phyloP scores from a whole-genome alignment of 2,113 vertebrate genomes.

The Numida meleagris region DNA sequence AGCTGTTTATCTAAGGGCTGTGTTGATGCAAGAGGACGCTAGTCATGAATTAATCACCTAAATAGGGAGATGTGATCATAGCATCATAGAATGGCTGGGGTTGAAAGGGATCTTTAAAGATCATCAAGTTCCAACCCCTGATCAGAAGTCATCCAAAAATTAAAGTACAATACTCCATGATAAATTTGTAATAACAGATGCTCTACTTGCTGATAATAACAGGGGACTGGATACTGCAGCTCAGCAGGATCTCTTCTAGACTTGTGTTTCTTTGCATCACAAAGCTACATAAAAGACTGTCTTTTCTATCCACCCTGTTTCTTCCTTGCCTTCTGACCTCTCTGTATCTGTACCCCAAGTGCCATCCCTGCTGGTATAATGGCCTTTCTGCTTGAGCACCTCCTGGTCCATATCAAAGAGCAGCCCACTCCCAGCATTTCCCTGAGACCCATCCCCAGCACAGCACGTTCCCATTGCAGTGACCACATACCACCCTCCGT shows the following conservation, averaged over 20 bases:
- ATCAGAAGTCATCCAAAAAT: not conserved
- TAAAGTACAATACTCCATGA: not conserved
- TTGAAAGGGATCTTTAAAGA: not conserved
- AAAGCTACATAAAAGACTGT: not conserved
- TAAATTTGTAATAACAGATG: not conserved
- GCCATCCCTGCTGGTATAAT: not conserved
- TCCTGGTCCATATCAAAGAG: not conserved
- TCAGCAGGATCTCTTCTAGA: not conserved
- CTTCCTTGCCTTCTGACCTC: not conserved
- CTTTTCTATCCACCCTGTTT: not conserved
- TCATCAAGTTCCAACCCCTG: not conserved
- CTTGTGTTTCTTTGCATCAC: not conserved
- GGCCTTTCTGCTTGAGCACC: not conserved
- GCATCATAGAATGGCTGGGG: not conserved
- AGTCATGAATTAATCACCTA: not conserved
- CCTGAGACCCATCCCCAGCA: not conserved
- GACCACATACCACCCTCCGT: not conserved
- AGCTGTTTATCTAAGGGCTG: conserved; percentile 16
- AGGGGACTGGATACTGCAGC: not conserved
- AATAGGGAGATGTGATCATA: not conserved
- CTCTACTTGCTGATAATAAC: not conserved
- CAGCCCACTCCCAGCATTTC: not conserved
- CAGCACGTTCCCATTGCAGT: accelerated
- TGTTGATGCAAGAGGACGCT: not conserved
- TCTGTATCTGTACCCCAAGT: not conserved